phyloP scores from a whole-genome alignment of 2,888 invertebrate genomes.

The Eulithis prunata region DNA sequence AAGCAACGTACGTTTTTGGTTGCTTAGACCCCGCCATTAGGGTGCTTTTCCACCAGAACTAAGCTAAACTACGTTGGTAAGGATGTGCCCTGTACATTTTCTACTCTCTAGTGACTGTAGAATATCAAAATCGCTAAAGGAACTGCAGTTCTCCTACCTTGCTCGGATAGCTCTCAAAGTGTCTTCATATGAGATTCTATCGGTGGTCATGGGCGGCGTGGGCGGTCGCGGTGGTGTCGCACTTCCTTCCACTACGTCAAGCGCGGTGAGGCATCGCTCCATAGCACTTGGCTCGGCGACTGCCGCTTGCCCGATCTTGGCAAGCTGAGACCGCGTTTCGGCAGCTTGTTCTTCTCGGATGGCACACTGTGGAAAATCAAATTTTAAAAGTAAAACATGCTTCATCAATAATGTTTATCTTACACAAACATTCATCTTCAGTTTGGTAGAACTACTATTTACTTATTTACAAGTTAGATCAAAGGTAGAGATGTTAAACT shows the following conservation, averaged over 20 bases:
- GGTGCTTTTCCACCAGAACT: too few relatives aligned
- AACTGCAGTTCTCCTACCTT: slow-evolving; percentile 49
- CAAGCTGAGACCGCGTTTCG: slow-evolving; percentile 64
- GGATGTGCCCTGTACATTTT: too few relatives aligned
- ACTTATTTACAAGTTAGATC: background rate
- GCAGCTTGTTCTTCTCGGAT: slow-evolving; percentile 65
- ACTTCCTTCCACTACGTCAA: slow-evolving; percentile 75
- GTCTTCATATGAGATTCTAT: slow-evolving; percentile 72
- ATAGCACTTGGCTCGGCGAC: slow-evolving; percentile 71
- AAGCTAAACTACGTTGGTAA: too few relatives aligned
- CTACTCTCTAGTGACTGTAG: too few relatives aligned
- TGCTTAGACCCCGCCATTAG: too few relatives aligned
- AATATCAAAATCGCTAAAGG: too few relatives aligned
- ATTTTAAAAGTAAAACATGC: background rate
- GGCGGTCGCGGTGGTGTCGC: slow-evolving; percentile 63
- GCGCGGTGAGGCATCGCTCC: slow-evolving; percentile 70
- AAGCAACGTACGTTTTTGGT: too few relatives aligned
- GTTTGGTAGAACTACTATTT: background rate
- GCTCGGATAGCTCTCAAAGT: slow-evolving; percentile 57
- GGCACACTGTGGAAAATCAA: slow-evolving; percentile 55
- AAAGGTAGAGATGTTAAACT: background rate
- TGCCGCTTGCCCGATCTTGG: slow-evolving; percentile 71
- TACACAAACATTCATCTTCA: background rate
- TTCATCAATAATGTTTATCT: background rate
- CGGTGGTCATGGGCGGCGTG: slow-evolving; percentile 71